Evolutionary conservation across 2,797 vertebrate species (phyloP).

Genomic region (Chrosomus eos): DNA sequence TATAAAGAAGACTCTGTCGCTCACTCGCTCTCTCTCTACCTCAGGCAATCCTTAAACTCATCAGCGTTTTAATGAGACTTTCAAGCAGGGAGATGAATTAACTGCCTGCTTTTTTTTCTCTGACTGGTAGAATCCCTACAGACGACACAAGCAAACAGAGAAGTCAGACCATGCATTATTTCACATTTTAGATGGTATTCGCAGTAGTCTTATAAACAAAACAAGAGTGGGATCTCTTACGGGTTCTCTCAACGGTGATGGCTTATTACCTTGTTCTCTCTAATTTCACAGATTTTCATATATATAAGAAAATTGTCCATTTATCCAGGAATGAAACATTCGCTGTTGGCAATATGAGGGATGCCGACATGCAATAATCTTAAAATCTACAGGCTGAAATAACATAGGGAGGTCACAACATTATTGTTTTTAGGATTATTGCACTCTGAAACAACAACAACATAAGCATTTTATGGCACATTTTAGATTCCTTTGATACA

Average conservation of each 20-base stretch:
- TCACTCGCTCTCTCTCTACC: conserved; percentile 60
- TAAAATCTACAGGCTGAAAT: conserved; percentile 18
- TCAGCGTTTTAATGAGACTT: conserved; percentile 81
- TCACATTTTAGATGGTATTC: conserved; percentile 12
- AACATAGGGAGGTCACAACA: conserved; percentile 26
- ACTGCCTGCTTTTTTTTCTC: conserved; percentile 73
- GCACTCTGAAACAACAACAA: not conserved
- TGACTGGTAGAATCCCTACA: conserved; percentile 65
- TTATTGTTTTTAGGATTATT: conserved; percentile 32
- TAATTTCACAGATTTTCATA: not conserved
- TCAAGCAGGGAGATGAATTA: conserved; percentile 82
- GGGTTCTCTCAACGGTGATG: not conserved
- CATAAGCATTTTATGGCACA: not conserved
- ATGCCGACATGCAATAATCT: conserved; percentile 18
- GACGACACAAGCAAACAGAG: conserved; percentile 18
- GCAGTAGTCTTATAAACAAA: conserved; percentile 32
- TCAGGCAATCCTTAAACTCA: conserved; percentile 77
- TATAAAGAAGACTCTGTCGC: conserved; percentile 65
- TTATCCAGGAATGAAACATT: conserved; percentile 12
- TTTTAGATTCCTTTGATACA: not conserved
- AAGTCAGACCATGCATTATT: conserved; percentile 16
- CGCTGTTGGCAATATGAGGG: conserved; percentile 1
- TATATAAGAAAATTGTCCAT: conserved; percentile 14
- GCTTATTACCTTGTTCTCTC: conserved; percentile 12
- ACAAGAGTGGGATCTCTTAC: conserved; percentile 19